Percentiles rank a stretch among this genome's conserved stretches.
These are phyloP conservation scores for Pluvianellus socialis DNA, from an alignment of 2,113 vertebrate genomes.

Conservation along the genomic window DNA sequence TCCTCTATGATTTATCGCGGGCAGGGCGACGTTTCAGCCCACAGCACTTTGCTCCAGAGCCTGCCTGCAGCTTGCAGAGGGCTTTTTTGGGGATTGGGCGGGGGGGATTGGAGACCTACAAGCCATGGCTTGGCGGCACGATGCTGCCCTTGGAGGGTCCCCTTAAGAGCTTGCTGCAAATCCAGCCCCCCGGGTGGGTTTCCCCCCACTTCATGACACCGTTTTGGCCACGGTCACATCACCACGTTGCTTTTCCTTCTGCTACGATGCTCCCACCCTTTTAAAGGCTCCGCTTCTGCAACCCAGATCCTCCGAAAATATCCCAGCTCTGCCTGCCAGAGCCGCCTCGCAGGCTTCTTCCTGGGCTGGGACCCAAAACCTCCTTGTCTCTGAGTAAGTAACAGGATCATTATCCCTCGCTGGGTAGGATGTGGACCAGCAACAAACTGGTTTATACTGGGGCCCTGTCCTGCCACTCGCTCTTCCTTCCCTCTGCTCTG, in stretches of 20 bases:
- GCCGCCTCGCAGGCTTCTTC: background rate
- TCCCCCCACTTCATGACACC: background rate
- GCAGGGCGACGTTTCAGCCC: background rate
- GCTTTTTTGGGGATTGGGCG: fast-evolving
- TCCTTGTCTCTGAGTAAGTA: background rate
- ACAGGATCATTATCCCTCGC: background rate
- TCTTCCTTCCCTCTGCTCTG: background rate
- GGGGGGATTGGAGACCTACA: background rate
- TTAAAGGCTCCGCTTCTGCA: background rate
- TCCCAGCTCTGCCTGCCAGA: background rate
- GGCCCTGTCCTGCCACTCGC: background rate
- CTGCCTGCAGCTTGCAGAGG: background rate
- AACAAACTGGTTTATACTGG: background rate
- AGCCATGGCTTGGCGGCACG: fast-evolving
- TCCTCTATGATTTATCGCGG: background rate
- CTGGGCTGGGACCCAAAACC: background rate
- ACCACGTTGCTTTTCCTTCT: background rate
- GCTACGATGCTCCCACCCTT: background rate
- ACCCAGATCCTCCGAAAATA: background rate
- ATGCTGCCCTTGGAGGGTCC: fast-evolving
- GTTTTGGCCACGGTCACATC: background rate
- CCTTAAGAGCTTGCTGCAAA: background rate
- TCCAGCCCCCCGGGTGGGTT: background rate
- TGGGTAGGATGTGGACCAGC: background rate
- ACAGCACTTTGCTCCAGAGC: background rate